Evolutionary conservation across 1,140 invertebrate genomes (phyloP), one percentile per base, ranked within the genome.

Genomic region (Himalopsyche phryganea): DNA sequence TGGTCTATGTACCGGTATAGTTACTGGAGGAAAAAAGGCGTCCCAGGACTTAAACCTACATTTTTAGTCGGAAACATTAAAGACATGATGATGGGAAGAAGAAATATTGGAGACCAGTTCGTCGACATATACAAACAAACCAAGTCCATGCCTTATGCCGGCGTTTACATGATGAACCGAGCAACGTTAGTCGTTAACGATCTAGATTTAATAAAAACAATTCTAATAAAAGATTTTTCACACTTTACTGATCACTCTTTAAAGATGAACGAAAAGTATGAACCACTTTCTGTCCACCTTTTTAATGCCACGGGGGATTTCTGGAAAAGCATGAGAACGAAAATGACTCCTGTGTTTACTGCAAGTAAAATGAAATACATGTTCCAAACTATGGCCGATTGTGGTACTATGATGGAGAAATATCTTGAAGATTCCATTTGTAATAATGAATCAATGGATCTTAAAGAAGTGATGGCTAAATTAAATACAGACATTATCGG

Each of bases 211-310:
- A 23, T 48, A 1, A 80, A 82, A 44, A 70, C 72, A 33, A 74
- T 86, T 5, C 66, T 84, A 35, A 74, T 83, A 10, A 83, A 80
- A 66, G 81, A 86, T 67, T 83, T 81, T 58, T 70, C 75, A 45
- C 68, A 78, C 66, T 84, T 60, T 38, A n/a, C 36, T 4, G 52
- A 53, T 18, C 58, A 60, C 28, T 69, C 70, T 15, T 14, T 72
- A 1, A 69, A 73, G 32, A 71, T 69, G 33, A 73, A 80, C 47
- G 74, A 78, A 55, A 68, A 75, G 50, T 66, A 69, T 7, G 79
- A 82, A 60, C 80, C 80, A 2, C 14, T 84, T 0, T 69, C 71
- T 13, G 73, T 71, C 5, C 72, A 81, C 61, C 58, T 84, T n/a
- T 79, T 82, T 56, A 72, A 70, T 1, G 58, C 80, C 13, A 65